A percentile compares a stretch with the other conserved stretches of the same genome.
Evolutionary conservation across 2,888 invertebrate species (phyloP).

Genomic region (Petrolisthes cinctipes): DNA sequence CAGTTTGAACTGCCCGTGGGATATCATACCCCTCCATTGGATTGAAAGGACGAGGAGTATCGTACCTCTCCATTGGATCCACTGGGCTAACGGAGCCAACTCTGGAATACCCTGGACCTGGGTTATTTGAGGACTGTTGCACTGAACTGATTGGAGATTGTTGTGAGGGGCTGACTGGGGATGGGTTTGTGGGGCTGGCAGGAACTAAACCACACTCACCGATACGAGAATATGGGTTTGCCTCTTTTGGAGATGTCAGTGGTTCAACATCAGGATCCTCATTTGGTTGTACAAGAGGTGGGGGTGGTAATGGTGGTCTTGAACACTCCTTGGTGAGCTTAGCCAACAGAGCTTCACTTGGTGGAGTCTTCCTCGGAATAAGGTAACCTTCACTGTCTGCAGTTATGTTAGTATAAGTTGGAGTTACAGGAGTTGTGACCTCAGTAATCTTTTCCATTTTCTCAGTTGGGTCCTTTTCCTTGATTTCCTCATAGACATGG

Average conservation of each 20-base stretch:
- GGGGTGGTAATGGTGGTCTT: slow-evolving; percentile 12
- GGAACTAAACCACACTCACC: slow-evolving; percentile 44
- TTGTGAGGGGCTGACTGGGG: not conserved
- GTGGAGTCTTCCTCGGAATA: slow-evolving; percentile 52
- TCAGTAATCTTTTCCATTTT: slow-evolving; percentile 51
- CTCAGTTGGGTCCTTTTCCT: slow-evolving; percentile 48
- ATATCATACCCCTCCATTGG: slow-evolving; percentile 49
- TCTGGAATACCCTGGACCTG: slow-evolving; percentile 44
- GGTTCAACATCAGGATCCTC: not conserved
- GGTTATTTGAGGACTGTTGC: not conserved
- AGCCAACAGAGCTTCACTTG: slow-evolving; percentile 7
- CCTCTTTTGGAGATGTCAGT: not conserved
- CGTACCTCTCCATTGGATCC: slow-evolving; percentile 30
- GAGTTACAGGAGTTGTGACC: slow-evolving; percentile 40
- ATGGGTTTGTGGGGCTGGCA: slow-evolving; percentile 10
- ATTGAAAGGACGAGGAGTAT: slow-evolving; percentile 16
- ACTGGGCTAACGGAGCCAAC: slow-evolving; percentile 26
- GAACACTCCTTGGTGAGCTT: not conserved
- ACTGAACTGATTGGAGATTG: slow-evolving; percentile 13
- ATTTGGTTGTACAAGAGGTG: not conserved
- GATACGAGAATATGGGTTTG: slow-evolving; percentile 46
- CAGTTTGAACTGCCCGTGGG: slow-evolving; percentile 29
- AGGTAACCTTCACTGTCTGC: slow-evolving; percentile 62
- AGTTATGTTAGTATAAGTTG: slow-evolving; percentile 58
- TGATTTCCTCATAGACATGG: slow-evolving; percentile 64